Percentiles rank a stretch among this genome's conserved stretches.
Evolutionary conservation across 2,888 invertebrate genomes (phyloP).

Genomic region (Orthonevra nobilis): DNA sequence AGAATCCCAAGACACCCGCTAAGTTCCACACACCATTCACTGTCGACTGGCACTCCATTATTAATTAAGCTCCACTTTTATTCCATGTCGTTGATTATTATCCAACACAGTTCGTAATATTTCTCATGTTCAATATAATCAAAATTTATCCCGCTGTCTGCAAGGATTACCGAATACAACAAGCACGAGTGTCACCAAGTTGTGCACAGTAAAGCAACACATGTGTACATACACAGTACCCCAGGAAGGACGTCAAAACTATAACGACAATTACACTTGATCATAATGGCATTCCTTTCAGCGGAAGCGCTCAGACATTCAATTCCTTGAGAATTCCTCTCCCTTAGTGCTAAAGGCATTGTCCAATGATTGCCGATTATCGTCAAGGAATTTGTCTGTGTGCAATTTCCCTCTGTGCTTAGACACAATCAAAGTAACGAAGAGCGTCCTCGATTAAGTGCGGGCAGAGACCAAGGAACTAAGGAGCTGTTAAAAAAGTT

Average conservation of each 20-base stretch:
- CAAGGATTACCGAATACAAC: conserved; percentile 53
- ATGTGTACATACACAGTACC: conserved; percentile 7
- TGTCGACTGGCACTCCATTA: conserved; percentile 37
- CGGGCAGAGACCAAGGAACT: no score
- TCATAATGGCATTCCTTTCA: conserved; percentile 57
- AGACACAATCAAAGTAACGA: conserved; percentile 26
- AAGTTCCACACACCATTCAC: conserved; percentile 18
- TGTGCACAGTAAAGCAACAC: conserved; percentile 19
- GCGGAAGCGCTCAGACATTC: conserved; percentile 27
- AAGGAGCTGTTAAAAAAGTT: conserved; percentile 57
- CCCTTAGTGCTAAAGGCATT: conserved; percentile 49
- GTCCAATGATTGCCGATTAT: conserved; percentile 61
- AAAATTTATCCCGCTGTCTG: conserved; percentile 60
- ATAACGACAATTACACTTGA: conserved; percentile 61
- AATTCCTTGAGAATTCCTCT: conserved; percentile 27
- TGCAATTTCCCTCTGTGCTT: conserved; percentile 42
- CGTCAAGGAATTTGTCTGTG: conserved; percentile 63
- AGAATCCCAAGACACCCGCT: conserved; percentile 24
- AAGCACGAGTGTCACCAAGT: conserved; percentile 53
- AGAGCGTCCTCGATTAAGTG: conserved; percentile 27
- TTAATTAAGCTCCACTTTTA: conserved; percentile 60
- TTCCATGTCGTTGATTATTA: conserved; percentile 46
- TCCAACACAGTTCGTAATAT: conserved; percentile 51
- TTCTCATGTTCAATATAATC: conserved; percentile 46
- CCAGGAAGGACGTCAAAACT: conserved; percentile 29